Base-by-base conservation (phyloP, 2,888 invertebrate genomes). In the Papilio gigon region DNA sequence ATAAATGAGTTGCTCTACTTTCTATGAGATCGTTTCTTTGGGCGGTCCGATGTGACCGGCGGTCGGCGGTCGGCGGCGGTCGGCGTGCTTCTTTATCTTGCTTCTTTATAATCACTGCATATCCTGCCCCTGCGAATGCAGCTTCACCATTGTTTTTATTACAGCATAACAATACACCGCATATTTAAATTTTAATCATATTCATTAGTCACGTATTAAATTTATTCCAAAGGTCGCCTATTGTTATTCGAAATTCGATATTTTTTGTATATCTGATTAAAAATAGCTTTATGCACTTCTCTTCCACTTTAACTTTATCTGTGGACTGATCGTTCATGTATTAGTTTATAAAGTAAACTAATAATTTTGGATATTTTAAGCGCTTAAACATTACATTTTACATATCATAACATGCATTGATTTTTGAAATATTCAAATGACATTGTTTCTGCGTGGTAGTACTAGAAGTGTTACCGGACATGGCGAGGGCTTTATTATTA, bases 1-100 rank as follows among this genome's bases (percentile, higher is more conserved):
- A 89, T 91, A 90, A 92, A 91, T 89, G 86, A 90, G 80, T 90
- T 89, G 91, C 85, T 90, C 92, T 87, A 92, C 92, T 92, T 92
- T 92, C 92, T 91, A 90, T 90, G 88, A 89, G 89, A 90, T 90
- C 83, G 87, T 89, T 90, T 90, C 87, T 90, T 89, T 88, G 84
- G 85, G 85, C 84, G 79, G 83, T 78, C 78, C 82, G 85, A 87
- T 84, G 86, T 83, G 83, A 80, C 79, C 80, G 72, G 78, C 75
- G 70, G 75, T 73, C 73, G 50, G 25, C 50, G 25, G 22, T n/a
- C n/a, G 22, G 14, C 75, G 76, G 77, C 76, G 74, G 76, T 75
- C 76, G 77, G 75, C 72, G 6, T 4, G 77, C 72, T 73, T 74
- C 75, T n/a, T n/a, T n/a, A n/a, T n/a, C n/a, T 72, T 62, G 67